Base-by-base conservation (phyloP, 1,140 invertebrate species). In the Saccostrea echinata region DNA sequence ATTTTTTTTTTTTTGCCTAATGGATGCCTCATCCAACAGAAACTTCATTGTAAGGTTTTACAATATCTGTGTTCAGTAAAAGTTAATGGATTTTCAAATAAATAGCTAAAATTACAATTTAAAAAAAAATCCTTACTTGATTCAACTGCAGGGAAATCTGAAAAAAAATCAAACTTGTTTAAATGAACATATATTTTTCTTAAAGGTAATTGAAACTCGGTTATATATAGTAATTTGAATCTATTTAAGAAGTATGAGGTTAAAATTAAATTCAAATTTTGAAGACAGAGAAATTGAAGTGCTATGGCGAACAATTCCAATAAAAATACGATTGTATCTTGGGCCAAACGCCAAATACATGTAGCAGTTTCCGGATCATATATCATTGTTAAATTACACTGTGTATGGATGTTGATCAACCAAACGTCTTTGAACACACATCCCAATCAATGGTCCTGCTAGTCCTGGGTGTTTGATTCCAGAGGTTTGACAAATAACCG, bases 111-210 rank as follows among this genome's bases (percentile, higher is more conserved):
- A 61, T 21, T 21, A 61, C 55, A 13, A 21, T 80, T 12, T 13
- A 1, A 86, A n/a, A n/a, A n/a, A n/a, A n/a, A n/a, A n/a, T n/a
- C n/a, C 85, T 53, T 55, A 86, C 85, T 30, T 57, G 85, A 76
- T 35, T 82, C 52, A 21, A 57, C 85, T 61, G 35, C 51, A 35
- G 85, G 71, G 0, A 52, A 55, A 33, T 86, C 85, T 86, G 85
- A 13, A 57, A 86, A 85, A 61, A 57, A 13, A 85, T 43, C 43
- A 43, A 43, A 43, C 43, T 43, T 43, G 43, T 43, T 4, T 43
- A 43, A 43, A 43, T 43, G 9, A 43, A 43, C 43, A 43, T 9
- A n/a, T n/a, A n/a, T n/a, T n/a, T n/a, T 43, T 43, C 9, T 43
- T 43, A 43, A 43, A 43, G 43, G 43, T 43, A 43, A 6, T 43